phyloP scores from a whole-genome alignment of 2,113 vertebrate species.

The Aepyceros melampus region DNA sequence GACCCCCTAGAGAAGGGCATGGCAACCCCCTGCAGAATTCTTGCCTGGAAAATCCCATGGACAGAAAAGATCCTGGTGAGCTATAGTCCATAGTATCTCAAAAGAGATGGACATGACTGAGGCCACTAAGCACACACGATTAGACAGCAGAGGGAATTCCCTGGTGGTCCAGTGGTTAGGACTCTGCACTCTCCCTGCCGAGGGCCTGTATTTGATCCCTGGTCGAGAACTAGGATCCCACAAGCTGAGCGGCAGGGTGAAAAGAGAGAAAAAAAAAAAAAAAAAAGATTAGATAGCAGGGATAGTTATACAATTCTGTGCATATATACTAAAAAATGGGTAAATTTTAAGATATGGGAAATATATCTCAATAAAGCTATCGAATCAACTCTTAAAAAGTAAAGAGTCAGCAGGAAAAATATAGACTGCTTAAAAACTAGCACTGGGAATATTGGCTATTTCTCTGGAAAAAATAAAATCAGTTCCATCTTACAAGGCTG shows the following conservation, averaged over 20 bases:
- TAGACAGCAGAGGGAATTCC: neutral
- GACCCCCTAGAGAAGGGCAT: neutral
- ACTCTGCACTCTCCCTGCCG: neutral
- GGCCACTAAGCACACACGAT: neutral
- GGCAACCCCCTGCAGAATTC: neutral
- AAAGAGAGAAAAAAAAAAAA: neutral
- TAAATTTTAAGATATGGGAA: neutral
- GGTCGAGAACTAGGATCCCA: neutral
- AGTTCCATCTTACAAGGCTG: neutral
- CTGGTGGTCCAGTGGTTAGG: neutral
- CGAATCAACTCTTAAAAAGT: neutral
- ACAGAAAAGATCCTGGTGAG: neutral
- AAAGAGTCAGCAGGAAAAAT: neutral
- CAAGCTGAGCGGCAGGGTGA: neutral
- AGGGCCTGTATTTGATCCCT: neutral
- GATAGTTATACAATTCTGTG: neutral
- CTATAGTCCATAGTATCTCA: neutral
- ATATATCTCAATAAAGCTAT: neutral
- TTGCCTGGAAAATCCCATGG: neutral
- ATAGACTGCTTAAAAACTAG: neutral
- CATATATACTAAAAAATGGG: neutral
- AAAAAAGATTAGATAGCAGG: neutral
- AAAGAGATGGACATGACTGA: neutral
- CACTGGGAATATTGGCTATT: neutral
- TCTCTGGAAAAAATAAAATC: slow-evolving; percentile 9